These are phyloP conservation scores for Galagoides demidoff DNA, from an alignment of 2,797 vertebrate genomes.

Conservation along the genomic window DNA sequence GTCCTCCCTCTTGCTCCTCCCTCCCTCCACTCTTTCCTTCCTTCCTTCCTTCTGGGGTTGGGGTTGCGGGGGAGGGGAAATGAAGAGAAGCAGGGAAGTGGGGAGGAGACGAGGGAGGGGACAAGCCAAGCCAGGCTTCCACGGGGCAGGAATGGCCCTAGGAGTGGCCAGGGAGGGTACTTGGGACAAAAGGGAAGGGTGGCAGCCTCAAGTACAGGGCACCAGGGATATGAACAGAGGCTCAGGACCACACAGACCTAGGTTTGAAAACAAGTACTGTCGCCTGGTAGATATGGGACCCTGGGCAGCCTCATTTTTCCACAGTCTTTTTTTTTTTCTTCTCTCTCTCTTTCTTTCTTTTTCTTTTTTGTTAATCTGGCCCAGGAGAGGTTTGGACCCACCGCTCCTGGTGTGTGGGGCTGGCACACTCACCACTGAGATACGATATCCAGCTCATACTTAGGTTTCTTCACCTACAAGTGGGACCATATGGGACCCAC, in stretches of 20 bases:
- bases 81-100: neutral
- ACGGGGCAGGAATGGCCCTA: neutral
- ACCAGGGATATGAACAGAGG: neutral
- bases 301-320: no score
- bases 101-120: neutral
- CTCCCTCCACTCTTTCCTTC: neutral
- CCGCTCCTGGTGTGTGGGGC: no score
- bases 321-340: no score
- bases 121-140: neutral
- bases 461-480: neutral
- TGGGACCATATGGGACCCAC: neutral
- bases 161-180: neutral
- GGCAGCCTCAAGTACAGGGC: neutral
- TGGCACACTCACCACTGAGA: no score
- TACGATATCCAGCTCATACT: neutral
- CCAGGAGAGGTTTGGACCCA: no score
- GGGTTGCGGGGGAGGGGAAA: neutral
- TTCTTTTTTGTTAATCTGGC: no score
- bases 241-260: neutral
- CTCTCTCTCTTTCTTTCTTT: no score
- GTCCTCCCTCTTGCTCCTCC: neutral
- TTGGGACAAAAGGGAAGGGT: neutral
- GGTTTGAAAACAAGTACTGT: neutral
- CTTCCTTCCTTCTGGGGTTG: no score
- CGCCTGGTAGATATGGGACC: no score